Conservation (phyloP, 2,888 invertebrate species). For the Tetranychus piercei region DNA sequence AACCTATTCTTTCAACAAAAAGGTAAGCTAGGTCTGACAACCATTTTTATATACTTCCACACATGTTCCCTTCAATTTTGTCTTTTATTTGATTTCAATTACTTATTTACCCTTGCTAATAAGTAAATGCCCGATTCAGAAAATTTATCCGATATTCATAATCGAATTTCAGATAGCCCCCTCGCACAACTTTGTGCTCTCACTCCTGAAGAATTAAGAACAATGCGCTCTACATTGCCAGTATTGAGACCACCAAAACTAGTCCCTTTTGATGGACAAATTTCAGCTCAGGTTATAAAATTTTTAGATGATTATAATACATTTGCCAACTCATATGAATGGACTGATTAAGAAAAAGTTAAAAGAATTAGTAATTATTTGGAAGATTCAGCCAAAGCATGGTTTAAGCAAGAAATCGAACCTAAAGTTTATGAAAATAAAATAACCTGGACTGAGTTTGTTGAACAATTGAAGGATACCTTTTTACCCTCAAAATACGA, state of each 20-base stretch:
- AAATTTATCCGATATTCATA: too few relatives aligned
- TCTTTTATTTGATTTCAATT: too few relatives aligned
- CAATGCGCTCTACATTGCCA: too few relatives aligned
- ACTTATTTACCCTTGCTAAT: too few relatives aligned
- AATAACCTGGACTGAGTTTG: not conserved
- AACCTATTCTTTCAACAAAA: fast-evolving
- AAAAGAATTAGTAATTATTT: not conserved
- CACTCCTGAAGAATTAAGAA: too few relatives aligned
- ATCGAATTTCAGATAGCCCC: too few relatives aligned
- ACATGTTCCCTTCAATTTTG: too few relatives aligned
- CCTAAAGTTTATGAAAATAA: not conserved
- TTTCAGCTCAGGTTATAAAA: not conserved
- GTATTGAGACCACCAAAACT: not conserved
- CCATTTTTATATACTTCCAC: too few relatives aligned
- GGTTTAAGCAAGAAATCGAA: not conserved
- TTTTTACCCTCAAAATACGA: not conserved
- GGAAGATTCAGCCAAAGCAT: not conserved
- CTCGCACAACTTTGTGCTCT: too few relatives aligned
- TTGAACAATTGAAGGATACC: not conserved
- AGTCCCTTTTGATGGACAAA: not conserved
- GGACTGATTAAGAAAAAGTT: not conserved
- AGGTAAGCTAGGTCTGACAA: too few relatives aligned
- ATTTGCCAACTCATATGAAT: not conserved
- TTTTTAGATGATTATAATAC: not conserved
- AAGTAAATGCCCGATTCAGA: too few relatives aligned